A percentile compares a stretch with the other conserved stretches of the same genome.
phyloP scores from a whole-genome alignment of 2,888 invertebrate species.

The Clepsis dumicolana region DNA sequence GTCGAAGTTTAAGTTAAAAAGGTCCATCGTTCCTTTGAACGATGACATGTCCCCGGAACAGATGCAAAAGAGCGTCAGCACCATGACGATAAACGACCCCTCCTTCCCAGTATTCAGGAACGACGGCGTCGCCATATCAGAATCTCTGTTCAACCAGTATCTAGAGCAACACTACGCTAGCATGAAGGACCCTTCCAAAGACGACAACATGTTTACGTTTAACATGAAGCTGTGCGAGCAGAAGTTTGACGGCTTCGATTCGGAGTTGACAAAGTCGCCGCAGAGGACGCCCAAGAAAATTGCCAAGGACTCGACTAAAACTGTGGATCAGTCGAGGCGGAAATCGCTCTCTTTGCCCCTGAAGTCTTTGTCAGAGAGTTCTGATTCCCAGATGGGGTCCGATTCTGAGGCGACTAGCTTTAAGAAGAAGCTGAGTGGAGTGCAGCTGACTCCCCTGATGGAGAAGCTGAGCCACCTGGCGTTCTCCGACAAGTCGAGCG shows the following conservation, averaged over 20 bases:
- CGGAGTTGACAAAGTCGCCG: constrained; percentile 74
- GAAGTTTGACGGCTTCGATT: constrained; percentile 82
- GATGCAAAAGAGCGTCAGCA: constrained; percentile 75
- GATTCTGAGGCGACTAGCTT: constrained; percentile 72
- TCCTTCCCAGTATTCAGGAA: constrained; percentile 91
- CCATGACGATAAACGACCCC: constrained; percentile 92
- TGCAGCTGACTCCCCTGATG: constrained; percentile 93
- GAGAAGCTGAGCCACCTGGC: constrained; percentile 92
- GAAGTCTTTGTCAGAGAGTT: constrained; percentile 87
- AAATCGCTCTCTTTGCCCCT: constrained; percentile 90
- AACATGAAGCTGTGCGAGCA: constrained; percentile 72
- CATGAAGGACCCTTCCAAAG: constrained; percentile 76
- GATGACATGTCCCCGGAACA: constrained; percentile 68
- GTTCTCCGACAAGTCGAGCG: constrained; percentile 88
- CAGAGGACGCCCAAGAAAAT: constrained; percentile 78
- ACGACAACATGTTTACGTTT: constrained; percentile 77
- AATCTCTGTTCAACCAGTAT: constrained; percentile 90
- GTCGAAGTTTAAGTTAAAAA: constrained; percentile 82
- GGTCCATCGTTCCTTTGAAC: constrained; percentile 58
- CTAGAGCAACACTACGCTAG: constrained; percentile 88
- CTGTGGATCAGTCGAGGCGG: constrained; percentile 74
- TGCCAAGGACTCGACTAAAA: constrained; percentile 67
- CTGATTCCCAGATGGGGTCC: constrained; percentile 67
- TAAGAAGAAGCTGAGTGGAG: constrained; percentile 87
- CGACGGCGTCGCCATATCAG: constrained; percentile 91